phyloP scores from a whole-genome alignment of 2,888 invertebrate genomes.

The Zaprionus bogoriensis region DNA sequence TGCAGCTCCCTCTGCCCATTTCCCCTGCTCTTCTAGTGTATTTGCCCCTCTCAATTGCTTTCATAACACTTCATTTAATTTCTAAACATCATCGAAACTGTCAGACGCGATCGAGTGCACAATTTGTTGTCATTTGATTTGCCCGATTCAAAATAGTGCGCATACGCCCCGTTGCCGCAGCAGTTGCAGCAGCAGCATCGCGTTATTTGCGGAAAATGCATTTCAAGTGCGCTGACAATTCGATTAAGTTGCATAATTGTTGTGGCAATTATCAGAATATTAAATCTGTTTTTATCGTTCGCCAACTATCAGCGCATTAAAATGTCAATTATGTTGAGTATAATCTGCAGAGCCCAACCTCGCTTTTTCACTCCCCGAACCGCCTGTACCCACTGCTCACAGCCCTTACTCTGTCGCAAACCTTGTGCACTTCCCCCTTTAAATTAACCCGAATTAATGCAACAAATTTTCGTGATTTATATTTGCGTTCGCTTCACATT shows the following conservation, averaged over 20 bases:
- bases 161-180: conserved; percentile 47
- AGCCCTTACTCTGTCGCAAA: too few species aligned
- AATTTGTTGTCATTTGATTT: conserved; percentile 25
- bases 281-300: conserved; percentile 72
- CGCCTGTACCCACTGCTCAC: too few species aligned
- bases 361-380: not conserved
- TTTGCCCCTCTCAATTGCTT: not conserved
- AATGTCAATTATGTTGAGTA: conserved; percentile 71
- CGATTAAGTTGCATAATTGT: conserved; percentile 76
- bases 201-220: conserved; percentile 13
- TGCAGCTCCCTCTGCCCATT: not conserved
- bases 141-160: conserved; percentile 21
- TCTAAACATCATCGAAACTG: not conserved
- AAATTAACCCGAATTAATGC: conserved; percentile 45
- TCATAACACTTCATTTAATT: conserved; percentile 12
- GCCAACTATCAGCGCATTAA: conserved; percentile 74
- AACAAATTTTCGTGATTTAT: conserved; percentile 41
- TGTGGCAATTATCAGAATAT: conserved; percentile 76
- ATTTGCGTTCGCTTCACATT: conserved; percentile 13
- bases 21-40: not conserved
- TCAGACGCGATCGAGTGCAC: conserved; percentile 16
- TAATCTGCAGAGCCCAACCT: conserved; percentile 23
- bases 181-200: too few species aligned
- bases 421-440: conserved; percentile 14
- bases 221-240: conserved; percentile 62